A percentile compares a stretch with the other conserved stretches of the same genome.
phyloP scores from a whole-genome alignment of 1,140 invertebrate species.

The Argopecten irradians region DNA sequence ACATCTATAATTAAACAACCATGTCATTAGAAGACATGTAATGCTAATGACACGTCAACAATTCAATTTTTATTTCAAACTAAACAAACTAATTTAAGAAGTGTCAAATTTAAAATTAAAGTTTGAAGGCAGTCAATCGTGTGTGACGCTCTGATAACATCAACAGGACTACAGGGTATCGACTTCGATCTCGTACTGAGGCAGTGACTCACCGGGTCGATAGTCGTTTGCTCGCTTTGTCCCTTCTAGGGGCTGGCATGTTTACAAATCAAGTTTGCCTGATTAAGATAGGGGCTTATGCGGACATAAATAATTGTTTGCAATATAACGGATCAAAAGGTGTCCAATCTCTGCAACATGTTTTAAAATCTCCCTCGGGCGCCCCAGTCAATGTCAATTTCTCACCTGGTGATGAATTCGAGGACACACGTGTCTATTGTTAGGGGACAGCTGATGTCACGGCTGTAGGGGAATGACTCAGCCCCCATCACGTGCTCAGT shows the following conservation, averaged over 20 bases:
- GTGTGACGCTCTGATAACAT: background rate
- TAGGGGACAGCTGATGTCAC: constrained; percentile 19
- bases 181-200: background rate
- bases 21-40: background rate
- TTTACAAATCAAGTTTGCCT: background rate
- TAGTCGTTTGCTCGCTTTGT: background rate
- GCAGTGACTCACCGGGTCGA: background rate
- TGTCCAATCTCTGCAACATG: constrained; percentile 14
- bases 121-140: background rate
- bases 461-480: constrained; percentile 20
- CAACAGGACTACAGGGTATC: background rate
- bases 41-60: background rate
- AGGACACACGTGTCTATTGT: constrained; percentile 8
- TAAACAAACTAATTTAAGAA: constrained; percentile 10
- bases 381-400: constrained; percentile 14
- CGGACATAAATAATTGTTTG: constrained; percentile 17
- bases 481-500: constrained; percentile 4
- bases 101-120: constrained; percentile 11
- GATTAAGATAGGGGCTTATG: background rate
- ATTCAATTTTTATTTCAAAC: background rate
- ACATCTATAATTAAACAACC: background rate
- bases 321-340: background rate
- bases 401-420: constrained; percentile 14
- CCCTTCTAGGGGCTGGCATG: constrained; percentile 6
- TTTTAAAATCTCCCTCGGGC: background rate